Conservation (phyloP, 2,888 invertebrate species). For the Ischnus inquisitorius region DNA sequence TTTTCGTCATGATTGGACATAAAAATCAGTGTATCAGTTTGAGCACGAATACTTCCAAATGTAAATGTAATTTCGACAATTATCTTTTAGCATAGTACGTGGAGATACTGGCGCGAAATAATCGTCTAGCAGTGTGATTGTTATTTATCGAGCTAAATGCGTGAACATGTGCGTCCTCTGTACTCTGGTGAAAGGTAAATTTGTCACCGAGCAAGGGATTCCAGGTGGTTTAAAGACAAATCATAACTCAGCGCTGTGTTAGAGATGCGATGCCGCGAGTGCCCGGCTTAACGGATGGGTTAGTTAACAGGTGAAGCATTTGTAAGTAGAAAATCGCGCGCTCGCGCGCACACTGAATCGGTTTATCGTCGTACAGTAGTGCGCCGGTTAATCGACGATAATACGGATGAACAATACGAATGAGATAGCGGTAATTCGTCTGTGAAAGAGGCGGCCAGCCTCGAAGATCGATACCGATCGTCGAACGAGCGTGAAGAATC, state of each 20-base stretch:
- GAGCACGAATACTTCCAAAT: no score
- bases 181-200: no score
- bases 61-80: no score
- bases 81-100: no score
- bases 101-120: background rate
- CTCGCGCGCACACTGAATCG: conserved; percentile 26
- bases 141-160: conserved; percentile 40
- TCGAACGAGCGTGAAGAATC: conserved; percentile 53
- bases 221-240: background rate
- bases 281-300: background rate
- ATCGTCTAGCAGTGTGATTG: conserved; percentile 17
- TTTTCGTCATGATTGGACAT: no score
- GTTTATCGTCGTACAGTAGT: background rate
- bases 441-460: background rate
- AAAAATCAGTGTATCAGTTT: no score
- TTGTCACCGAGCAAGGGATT: background rate
- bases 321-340: conserved; percentile 31
- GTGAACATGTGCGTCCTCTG: conserved; percentile 20
- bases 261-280: conserved; percentile 9
- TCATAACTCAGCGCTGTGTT: conserved; percentile 9
- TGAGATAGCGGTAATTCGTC: background rate
- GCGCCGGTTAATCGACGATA: conserved; percentile 26
- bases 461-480: conserved; percentile 23
- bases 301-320: conserved; percentile 42
- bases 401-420: conserved; percentile 8